These are phyloP conservation scores for Lacanobia oleracea DNA, from an alignment of 2,888 invertebrate species.

Conservation along the genomic window DNA sequence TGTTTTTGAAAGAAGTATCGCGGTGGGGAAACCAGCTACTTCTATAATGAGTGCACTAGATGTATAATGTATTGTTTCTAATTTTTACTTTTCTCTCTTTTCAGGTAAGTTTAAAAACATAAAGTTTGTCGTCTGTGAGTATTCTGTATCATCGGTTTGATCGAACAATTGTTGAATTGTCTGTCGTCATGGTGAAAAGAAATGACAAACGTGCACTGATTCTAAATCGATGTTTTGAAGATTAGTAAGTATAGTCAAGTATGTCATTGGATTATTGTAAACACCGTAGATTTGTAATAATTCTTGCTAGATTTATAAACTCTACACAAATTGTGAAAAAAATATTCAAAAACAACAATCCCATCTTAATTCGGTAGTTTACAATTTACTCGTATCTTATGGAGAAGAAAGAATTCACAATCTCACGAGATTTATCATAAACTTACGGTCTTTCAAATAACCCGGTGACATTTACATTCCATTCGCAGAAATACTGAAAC, in stretches of 20 bases:
- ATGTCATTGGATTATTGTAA: no score
- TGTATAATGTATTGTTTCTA: neutral
- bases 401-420: no score
- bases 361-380: no score
- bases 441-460: neutral
- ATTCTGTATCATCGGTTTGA: neutral
- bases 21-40: neutral
- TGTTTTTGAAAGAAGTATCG: neutral
- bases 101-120: conserved; percentile 47
- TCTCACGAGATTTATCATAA: no score
- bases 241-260: no score
- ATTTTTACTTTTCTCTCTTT: conserved; percentile 18
- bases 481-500: neutral
- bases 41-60: neutral
- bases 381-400: no score
- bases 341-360: no score
- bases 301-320: no score
- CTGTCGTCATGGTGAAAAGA: neutral
- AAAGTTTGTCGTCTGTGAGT: neutral
- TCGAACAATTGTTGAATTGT: neutral
- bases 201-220: no score
- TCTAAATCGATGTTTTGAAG: no score
- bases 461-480: neutral
- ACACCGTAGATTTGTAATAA: no score
- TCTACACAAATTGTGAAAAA: no score